Evolutionary conservation across 2,888 invertebrate genomes (phyloP).

Genomic region (Neelides folsomi): DNA sequence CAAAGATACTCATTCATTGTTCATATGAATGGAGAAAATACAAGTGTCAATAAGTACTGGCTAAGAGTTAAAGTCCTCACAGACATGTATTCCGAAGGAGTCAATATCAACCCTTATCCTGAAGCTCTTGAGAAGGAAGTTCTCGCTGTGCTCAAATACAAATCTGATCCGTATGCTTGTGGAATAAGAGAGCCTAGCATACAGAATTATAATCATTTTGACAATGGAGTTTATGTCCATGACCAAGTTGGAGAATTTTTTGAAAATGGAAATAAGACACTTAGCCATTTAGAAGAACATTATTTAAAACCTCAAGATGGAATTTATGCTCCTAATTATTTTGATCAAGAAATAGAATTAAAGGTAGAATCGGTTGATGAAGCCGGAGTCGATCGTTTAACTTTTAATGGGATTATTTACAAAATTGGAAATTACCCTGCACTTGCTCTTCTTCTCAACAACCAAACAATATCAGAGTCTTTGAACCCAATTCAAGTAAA

Average conservation of each 20-base stretch:
- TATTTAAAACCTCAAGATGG: slow-evolving; percentile 10
- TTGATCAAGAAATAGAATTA: slow-evolving; percentile 14
- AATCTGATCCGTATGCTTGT: no score
- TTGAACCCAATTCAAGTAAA: slow-evolving; percentile 2
- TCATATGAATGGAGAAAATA: background rate
- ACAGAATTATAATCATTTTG: no score
- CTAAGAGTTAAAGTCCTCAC: slow-evolving; percentile 2
- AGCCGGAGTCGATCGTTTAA: slow-evolving; percentile 4
- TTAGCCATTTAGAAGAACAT: background rate
- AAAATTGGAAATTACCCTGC: slow-evolving; percentile 10
- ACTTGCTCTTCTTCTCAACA: slow-evolving; percentile 10
- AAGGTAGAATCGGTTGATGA: slow-evolving; percentile 9
- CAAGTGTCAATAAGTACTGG: slow-evolving; percentile 4
- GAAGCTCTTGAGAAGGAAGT: slow-evolving; percentile 8
- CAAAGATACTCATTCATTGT: slow-evolving; percentile 25
- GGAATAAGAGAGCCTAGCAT: no score
- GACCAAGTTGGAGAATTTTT: no score
- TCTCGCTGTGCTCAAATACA: background rate
- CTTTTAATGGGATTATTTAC: slow-evolving; percentile 16
- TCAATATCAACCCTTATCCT: slow-evolving; percentile 17
- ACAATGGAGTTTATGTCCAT: no score
- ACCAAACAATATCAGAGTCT: background rate
- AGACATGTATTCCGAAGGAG: slow-evolving; percentile 1
- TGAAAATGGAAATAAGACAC: no score
- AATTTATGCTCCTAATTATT: slow-evolving; percentile 10